Evolutionary conservation across 2,113 vertebrate genomes (phyloP), one percentile per base, ranked within the genome.

Genomic region (Dromiciops gliroides): DNA sequence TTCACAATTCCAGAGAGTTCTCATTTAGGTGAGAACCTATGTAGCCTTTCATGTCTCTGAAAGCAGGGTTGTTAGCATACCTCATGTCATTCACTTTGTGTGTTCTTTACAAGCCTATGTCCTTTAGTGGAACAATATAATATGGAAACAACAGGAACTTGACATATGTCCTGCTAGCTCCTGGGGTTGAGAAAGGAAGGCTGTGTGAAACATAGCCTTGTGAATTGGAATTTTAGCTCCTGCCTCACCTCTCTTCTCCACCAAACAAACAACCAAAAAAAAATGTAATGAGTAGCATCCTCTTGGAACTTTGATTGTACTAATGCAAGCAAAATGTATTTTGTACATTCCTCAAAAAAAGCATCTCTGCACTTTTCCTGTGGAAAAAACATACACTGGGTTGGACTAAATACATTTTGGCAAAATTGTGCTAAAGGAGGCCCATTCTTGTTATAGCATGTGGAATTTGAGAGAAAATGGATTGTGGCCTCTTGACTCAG

Each of bases 231-330:
- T 31, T 37, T 50, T 51, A 37, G 28, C 1, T 25, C 24, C 50
- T 16, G 3, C 56, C 56, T 53, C 56, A 60, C 56, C 56, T 10
- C 26, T 11, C 8, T 10, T 16, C 26, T 3, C 28, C 28, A 60
- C 28, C 8, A n/a, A n/a, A n/a, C n/a, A n/a, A n/a, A n/a, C n/a
- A n/a, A n/a, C n/a, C n/a, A 51, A 25, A 53, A 53, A 53, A 53
- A 26, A 53, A 53, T 8, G 9, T 60, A 31, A 10, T 31, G 6
- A 53, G 60, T 25, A 53, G 25, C 88, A 90, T 94, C n/a, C 49
- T 50, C 1, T 50, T 93, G 47, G 48, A 24, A n/a, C n/a, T n/a
- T n/a, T n/a, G n/a, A n/a, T n/a, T n/a, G n/a, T 37, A 0, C 0
- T 37, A 28, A 8, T 67, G 19, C 47, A 89, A 60, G 90, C 53